Evolutionary conservation across 2,888 invertebrate species (phyloP).

Genomic region (Pandemis cinnamomeana): DNA sequence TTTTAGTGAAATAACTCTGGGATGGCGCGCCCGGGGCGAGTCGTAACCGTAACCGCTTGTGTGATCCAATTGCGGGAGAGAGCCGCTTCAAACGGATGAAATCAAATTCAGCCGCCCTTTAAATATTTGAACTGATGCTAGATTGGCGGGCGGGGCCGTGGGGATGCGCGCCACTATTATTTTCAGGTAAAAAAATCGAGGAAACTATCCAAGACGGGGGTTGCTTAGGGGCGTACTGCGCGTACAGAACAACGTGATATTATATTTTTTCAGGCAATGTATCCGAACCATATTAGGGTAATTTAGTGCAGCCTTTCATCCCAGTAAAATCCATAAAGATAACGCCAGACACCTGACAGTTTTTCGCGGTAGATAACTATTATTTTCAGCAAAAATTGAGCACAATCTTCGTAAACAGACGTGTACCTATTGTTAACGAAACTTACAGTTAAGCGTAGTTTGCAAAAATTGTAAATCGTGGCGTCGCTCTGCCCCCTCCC

Average conservation of each 20-base stretch:
- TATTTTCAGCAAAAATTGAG: conserved; percentile 1
- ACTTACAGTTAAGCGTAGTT: conserved; percentile 38
- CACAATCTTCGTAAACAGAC: conserved; percentile 18
- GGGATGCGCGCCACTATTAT: conserved; percentile 34
- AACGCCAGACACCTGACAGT: neutral
- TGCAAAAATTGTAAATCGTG: conserved; percentile 41
- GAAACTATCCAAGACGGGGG: conserved; percentile 11
- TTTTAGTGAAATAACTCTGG: conserved; percentile 71
- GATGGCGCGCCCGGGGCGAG: conserved; percentile 52
- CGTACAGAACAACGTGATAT: conserved; percentile 6
- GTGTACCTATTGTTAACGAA: conserved; percentile 29
- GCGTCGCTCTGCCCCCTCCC: conserved; percentile 39
- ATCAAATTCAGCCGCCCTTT: conserved; percentile 78
- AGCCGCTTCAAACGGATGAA: conserved; percentile 62
- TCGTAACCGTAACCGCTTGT: conserved; percentile 74
- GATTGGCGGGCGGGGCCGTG: conserved; percentile 51
- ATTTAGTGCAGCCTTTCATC: neutral
- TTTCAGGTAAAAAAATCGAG: conserved; percentile 39
- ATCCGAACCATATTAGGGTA: neutral
- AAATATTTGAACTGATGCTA: conserved; percentile 79
- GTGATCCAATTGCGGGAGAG: conserved; percentile 79
- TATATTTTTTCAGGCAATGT: conserved; percentile 3
- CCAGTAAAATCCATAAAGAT: neutral
- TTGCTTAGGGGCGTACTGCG: conserved; percentile 12
- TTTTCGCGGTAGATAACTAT: neutral